These are phyloP conservation scores for Rhabditoides inermis DNA, from an alignment of 2,888 invertebrate genomes.

Conservation along the genomic window DNA sequence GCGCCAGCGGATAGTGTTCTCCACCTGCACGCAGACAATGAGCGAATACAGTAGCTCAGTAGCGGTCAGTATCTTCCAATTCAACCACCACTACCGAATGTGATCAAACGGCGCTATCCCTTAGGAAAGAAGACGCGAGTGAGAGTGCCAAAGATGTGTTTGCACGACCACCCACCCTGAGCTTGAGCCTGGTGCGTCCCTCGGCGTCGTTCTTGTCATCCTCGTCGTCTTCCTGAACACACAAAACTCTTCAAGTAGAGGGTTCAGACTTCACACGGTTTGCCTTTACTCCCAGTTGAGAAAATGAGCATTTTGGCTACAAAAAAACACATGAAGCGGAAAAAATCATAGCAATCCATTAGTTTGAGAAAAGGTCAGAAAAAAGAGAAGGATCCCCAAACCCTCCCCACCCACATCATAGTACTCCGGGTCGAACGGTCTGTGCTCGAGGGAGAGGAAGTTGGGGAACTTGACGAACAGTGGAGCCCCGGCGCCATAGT, in stretches of 20 bases:
- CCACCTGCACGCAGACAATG: conserved; percentile 62
- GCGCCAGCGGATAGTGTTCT: conserved; percentile 94
- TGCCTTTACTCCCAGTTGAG: too few species aligned
- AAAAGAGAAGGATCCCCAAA: too few species aligned
- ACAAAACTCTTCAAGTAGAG: too few species aligned
- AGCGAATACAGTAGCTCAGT: too few species aligned
- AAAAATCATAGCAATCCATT: too few species aligned
- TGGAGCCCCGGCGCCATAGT: too few species aligned
- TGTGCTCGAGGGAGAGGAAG: conserved; percentile 90
- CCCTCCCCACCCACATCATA: conserved; percentile 85
- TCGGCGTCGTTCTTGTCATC: conserved; percentile 89
- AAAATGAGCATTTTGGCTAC: too few species aligned
- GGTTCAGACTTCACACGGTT: too few species aligned
- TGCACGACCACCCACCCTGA: conserved; percentile 52
- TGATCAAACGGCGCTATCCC: background rate
- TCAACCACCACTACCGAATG: conserved; percentile 48
- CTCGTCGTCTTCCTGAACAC: conserved; percentile 96
- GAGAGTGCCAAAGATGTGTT: background rate
- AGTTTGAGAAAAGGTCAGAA: too few species aligned
- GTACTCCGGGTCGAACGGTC: conserved; percentile 84
- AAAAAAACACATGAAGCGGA: too few species aligned
- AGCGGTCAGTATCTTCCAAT: conserved; percentile 93
- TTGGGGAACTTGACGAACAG: too few species aligned
- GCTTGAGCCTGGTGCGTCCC: conserved; percentile 70
- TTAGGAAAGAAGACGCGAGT: background rate